Conservation (phyloP, 2,888 invertebrate genomes). For the Drosophila aldrichi region DNA sequence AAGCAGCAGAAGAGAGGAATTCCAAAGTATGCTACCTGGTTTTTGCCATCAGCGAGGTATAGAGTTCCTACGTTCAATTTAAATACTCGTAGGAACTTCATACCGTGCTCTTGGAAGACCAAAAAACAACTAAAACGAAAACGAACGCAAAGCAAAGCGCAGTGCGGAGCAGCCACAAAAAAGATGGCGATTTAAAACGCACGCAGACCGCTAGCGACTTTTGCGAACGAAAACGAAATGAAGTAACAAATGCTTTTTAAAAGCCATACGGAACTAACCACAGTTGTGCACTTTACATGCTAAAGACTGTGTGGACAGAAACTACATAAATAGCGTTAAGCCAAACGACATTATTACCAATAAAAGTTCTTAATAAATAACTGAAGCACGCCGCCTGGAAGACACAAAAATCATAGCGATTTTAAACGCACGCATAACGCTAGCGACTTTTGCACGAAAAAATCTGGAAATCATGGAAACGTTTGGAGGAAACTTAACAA, state of each 20-base stretch:
- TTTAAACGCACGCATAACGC: not conserved
- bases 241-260: not conserved
- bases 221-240: not conserved
- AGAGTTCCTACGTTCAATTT: conserved; percentile 95
- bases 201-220: not conserved
- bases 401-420: not conserved
- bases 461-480: not conserved
- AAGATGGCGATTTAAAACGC: conserved; percentile 2
- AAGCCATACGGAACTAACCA: not conserved
- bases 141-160: not conserved
- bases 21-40: conserved; percentile 77
- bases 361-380: not conserved
- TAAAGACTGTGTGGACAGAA: no score
- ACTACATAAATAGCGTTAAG: not conserved
- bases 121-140: conserved; percentile 85
- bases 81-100: conserved; percentile 97
- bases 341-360: not conserved
- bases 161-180: not conserved
- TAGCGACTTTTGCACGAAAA: not conserved
- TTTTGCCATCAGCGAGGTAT: conserved; percentile 97
- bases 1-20: conserved; percentile 18
- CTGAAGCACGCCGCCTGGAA: not conserved
- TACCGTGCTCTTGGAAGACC: conserved; percentile 99
- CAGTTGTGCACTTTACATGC: not conserved
- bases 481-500: not conserved